Evolutionary conservation across 1,140 invertebrate genomes (phyloP).

Genomic region (Aphis craccivora): DNA sequence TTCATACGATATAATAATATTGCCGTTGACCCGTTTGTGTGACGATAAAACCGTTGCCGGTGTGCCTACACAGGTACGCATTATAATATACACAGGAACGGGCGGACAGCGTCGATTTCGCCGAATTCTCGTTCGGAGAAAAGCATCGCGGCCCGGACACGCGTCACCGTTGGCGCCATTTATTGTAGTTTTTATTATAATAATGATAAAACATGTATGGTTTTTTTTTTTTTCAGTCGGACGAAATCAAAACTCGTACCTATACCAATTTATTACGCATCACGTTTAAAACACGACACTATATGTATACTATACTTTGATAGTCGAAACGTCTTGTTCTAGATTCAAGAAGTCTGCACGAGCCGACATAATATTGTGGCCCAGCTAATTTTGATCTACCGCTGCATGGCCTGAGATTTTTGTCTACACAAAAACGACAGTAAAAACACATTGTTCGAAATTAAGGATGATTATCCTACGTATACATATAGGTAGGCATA

Average conservation of each 20-base stretch:
- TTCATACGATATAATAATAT: not conserved
- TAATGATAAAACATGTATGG: not conserved
- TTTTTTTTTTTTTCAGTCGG: too few species aligned
- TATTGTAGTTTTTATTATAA: not conserved
- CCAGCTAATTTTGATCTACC: not conserved
- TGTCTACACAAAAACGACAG: not conserved
- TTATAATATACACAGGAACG: not conserved
- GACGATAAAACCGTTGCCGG: not conserved
- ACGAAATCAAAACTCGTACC: not conserved
- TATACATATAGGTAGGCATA: too few species aligned
- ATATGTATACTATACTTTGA: not conserved
- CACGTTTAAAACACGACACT: not conserved
- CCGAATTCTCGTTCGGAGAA: not conserved
- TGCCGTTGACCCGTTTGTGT: not conserved
- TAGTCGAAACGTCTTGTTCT: not conserved
- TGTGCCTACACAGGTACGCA: not conserved
- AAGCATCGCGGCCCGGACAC: not conserved
- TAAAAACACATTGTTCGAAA: not conserved
- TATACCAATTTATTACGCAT: constrained; percentile 9
- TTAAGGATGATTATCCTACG: not conserved
- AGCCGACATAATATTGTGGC: not conserved
- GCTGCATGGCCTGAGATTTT: not conserved
- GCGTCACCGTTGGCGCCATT: too few species aligned
- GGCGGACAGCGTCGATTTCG: not conserved
- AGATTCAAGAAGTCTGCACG: not conserved